These are phyloP conservation scores for Hemiprocne comata DNA, from an alignment of 2,113 vertebrate species.

Conservation along the genomic window DNA sequence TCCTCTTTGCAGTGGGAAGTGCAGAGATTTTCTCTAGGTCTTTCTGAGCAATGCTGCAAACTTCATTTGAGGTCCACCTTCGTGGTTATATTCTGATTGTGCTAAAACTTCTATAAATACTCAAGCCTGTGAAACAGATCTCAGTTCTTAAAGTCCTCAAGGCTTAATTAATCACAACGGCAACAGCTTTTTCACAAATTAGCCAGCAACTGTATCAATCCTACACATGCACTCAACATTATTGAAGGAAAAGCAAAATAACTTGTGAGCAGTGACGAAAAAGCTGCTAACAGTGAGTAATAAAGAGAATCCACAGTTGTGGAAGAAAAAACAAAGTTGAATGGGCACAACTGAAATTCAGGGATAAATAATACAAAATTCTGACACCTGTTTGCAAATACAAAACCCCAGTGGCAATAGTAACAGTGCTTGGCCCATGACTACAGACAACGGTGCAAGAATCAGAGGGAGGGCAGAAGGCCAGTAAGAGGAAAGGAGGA, in stretches of 20 bases:
- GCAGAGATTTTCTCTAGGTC: not conserved
- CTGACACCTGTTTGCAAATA: not conserved
- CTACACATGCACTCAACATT: not conserved
- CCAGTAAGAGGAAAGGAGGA: not conserved
- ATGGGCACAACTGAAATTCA: not conserved
- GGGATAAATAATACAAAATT: not conserved
- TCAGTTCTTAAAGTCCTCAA: not conserved
- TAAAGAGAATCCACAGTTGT: not conserved
- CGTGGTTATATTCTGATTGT: not conserved
- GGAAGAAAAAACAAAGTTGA: not conserved
- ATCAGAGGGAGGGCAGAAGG: not conserved
- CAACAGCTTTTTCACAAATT: not conserved
- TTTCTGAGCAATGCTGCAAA: not conserved
- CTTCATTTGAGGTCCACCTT: not conserved
- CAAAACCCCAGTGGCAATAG: not conserved
- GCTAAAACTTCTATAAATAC: not conserved
- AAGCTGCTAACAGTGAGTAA: not conserved
- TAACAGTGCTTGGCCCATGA: fast-evolving
- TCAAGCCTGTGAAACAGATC: not conserved
- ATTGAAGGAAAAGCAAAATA: not conserved
- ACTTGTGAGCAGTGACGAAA: not conserved
- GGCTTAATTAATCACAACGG: not conserved
- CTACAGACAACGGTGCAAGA: not conserved
- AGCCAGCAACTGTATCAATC: not conserved
- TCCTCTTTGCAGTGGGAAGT: not conserved